Conservation (phyloP, 2,113 vertebrate genomes). For the Pongo pygmaeus region DNA sequence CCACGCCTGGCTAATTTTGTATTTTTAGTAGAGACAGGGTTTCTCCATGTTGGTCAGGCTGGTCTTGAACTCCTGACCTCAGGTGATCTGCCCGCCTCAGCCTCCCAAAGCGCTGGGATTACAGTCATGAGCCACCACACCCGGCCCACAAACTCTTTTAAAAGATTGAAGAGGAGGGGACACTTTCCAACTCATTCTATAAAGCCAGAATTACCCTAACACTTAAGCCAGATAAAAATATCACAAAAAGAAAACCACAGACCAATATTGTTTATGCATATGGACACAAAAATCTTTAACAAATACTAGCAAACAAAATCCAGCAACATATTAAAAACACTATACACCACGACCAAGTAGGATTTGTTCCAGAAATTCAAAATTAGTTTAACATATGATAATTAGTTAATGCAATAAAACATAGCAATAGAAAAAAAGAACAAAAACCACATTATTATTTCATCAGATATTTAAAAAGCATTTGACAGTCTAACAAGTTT, state of each 20-base stretch:
- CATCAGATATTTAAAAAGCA: neutral
- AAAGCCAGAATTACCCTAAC: neutral
- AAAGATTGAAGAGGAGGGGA: neutral
- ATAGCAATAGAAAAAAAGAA: neutral
- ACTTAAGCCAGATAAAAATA: neutral
- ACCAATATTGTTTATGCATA: neutral
- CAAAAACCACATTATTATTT: neutral
- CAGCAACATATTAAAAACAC: neutral
- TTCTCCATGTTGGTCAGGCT: no score
- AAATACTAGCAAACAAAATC: neutral
- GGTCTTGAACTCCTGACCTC: no score
- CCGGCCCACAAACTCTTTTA: neutral
- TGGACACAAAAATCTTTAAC: neutral
- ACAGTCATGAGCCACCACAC: no score
- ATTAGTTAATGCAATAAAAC: neutral
- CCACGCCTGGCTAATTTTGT: no score
- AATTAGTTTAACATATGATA: neutral
- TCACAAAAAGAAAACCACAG: neutral
- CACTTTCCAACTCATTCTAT: neutral
- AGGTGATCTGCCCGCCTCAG: no score
- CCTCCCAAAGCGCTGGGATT: no score
- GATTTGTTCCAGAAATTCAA: neutral
- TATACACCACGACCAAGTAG: neutral
- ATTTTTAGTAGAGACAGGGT: no score
- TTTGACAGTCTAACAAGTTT: neutral